Evolutionary conservation across 2,888 invertebrate species (phyloP), one percentile per base, ranked within the genome.

Genomic region (Eupsilia transversa): DNA sequence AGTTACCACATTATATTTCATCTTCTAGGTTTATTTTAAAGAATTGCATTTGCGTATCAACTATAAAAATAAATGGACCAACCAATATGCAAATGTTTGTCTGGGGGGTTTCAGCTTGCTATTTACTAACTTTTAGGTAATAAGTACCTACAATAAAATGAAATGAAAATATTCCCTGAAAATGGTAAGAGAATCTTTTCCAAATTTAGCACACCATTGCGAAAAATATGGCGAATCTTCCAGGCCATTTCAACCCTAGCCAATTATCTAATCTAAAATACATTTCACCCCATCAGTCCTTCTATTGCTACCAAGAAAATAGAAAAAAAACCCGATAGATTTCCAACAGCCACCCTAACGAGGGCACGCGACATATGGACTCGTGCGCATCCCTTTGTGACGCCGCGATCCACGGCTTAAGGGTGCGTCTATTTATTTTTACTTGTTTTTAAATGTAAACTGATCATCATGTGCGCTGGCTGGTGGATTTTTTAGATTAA

Each of bases 301-400:
- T 23, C 23, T 54, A 23, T 33, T 41, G 74, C 73, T 84, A 78
- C 78, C 60, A 65, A 78, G 80, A 80, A 82, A 68, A 57, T n/a
- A 68, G n/a, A 68, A 83, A 73, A 82, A 73, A 74, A 49, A 72
- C 33, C 5, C 27, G 54, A 74, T 69, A 64, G 46, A 43, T 76
- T 81, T 63, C 69, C 60, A 65, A 78, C 77, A 76, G 68, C 72
- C 84, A 79, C 74, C 82, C 75, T 87, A 86, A 86, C 85, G 74
- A 87, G 83, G 69, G 87, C 85, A 84, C 86, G 87, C 93, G 93
- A 91, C 94, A 94, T 94, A 91, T 94, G 94, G 91, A 92, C 94
- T 91, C 94, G 94, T 94, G 94, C 94, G 92, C 93, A 91, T 91
- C 92, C 90, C 91, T 92, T 92, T 89, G 86, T 85, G 85, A 80